Evolutionary conservation across 2,797 vertebrate genomes (phyloP), one percentile per base, ranked within the genome.

Genomic region (Poliocrania exsul): DNA sequence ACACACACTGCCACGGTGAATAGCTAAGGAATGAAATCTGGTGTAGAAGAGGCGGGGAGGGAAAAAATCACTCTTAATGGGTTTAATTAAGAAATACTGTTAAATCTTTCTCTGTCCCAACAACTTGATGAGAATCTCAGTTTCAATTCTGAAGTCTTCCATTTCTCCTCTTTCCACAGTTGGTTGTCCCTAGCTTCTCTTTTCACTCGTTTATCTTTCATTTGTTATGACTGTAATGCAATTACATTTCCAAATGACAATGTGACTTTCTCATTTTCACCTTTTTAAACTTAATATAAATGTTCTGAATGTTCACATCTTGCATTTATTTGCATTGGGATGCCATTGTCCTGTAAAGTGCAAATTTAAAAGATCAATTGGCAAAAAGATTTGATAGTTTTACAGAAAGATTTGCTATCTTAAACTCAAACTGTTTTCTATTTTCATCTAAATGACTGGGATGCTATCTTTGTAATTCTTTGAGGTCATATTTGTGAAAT

Each of bases 141-240:
- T 96, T 95, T 96, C 93, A 90, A 97, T 97, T 98, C 96, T 97
- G 95, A 98, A 98, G 98, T 98, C 98, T 98, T 98, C 98, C 97
- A 97, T 96, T 96, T 97, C 97, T 98, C 96, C 94, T 95, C 92
- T 97, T 88, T 95, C 90, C 91, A 94, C 82, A 92, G 90, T 92
- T 92, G 79, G 46, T 93, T 93, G 85, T 96, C 86, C 93, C 81
- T 97, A 89, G 81, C 83, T 97, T 96, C 91, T 97, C 23, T 90
- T 95, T 77, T 96, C 88, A 51, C 33, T 72, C 86, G 25, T 96
- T 90, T 90, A 2, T 65, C 81, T 81, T 78, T 96, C 75, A 93
- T 90, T 92, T 90, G 75, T 92, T 97, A 90, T 1, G 38, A 96
- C 91, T 97, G 88, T 96, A 96, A 91, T 79, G 90, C 87, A 95